These are phyloP conservation scores for Alligator mississippiensis DNA, from an alignment of 2,113 vertebrate species.

Conservation along the genomic window DNA sequence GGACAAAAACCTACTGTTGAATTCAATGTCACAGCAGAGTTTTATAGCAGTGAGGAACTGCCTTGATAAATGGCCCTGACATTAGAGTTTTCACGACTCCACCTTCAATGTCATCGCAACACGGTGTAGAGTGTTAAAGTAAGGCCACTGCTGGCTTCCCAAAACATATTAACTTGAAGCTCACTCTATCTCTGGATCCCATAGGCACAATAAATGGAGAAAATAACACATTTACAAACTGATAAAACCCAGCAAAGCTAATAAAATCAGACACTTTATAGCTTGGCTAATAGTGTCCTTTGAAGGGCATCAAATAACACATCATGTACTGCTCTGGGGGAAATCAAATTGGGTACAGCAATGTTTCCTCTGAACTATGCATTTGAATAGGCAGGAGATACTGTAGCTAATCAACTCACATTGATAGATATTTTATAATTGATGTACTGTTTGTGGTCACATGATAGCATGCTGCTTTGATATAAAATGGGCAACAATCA, in stretches of 20 bases:
- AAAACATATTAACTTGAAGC: slow-evolving; percentile 82
- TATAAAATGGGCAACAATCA: background rate
- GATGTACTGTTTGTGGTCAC: slow-evolving; percentile 31
- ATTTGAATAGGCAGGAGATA: slow-evolving; percentile 70
- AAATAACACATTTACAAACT: slow-evolving; percentile 87
- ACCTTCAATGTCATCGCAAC: slow-evolving; percentile 80
- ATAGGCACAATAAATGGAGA: slow-evolving; percentile 85
- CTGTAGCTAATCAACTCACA: slow-evolving; percentile 59
- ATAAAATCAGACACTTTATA: slow-evolving; percentile 87
- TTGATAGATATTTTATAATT: slow-evolving; percentile 53
- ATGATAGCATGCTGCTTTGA: background rate
- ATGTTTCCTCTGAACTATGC: slow-evolving; percentile 58
- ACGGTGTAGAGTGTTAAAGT: slow-evolving; percentile 73
- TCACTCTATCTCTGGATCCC: slow-evolving; percentile 80
- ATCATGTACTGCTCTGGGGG: slow-evolving; percentile 78
- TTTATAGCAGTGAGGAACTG: slow-evolving; percentile 76
- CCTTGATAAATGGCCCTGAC: slow-evolving; percentile 83
- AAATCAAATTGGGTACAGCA: slow-evolving; percentile 79
- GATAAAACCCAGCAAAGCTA: slow-evolving; percentile 84
- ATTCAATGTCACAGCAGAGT: slow-evolving; percentile 75
- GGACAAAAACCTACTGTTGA: slow-evolving; percentile 73
- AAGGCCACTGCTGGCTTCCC: slow-evolving; percentile 72
- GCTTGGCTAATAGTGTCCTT: slow-evolving; percentile 83
- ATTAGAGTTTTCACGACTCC: slow-evolving; percentile 79
- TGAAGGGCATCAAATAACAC: slow-evolving; percentile 87